Conservation (phyloP, 2,888 invertebrate genomes). For the Mythimna pallens region DNA sequence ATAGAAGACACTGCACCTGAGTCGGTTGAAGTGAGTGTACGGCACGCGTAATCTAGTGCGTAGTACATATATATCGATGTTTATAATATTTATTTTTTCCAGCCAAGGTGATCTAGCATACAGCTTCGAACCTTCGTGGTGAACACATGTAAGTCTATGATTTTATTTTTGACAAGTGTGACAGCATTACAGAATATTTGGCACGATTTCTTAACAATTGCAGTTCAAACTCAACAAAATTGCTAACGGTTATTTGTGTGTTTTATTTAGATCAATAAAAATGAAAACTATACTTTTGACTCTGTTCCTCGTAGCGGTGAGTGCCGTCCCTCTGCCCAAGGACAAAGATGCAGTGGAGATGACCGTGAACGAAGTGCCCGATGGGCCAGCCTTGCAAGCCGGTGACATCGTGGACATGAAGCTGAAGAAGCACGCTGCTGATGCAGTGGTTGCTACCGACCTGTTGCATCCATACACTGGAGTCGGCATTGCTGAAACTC, state of each 20-base stretch:
- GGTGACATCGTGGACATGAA: slow-evolving; percentile 75
- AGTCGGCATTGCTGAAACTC: slow-evolving; percentile 75
- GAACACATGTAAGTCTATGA: slow-evolving; percentile 69
- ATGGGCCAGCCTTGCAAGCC: slow-evolving; percentile 77
- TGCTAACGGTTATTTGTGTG: slow-evolving; percentile 47
- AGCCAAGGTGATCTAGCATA: slow-evolving; percentile 59
- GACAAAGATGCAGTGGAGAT: slow-evolving; percentile 75
- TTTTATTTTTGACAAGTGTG: slow-evolving; percentile 20
- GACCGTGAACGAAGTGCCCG: slow-evolving; percentile 78
- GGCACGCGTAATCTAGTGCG: too few relatives aligned
- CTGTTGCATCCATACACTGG: slow-evolving; percentile 77
- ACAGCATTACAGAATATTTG: slow-evolving; percentile 23
- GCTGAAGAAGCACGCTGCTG: slow-evolving; percentile 74
- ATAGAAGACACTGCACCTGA: too few relatives aligned
- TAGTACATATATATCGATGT: too few relatives aligned
- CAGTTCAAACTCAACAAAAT: slow-evolving; percentile 24
- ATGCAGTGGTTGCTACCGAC: slow-evolving; percentile 70
- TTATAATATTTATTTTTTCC: slow-evolving; percentile 43
- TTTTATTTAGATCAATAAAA: slow-evolving; percentile 68
- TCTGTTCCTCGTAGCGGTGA: slow-evolving; percentile 76
- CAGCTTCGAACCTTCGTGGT: slow-evolving; percentile 62
- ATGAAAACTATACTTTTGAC: slow-evolving; percentile 81
- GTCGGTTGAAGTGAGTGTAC: too few relatives aligned
- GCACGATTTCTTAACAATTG: slow-evolving; percentile 6
- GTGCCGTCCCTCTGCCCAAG: slow-evolving; percentile 73